Evolutionary conservation across 2,888 invertebrate genomes (phyloP).

Genomic region (Cryptus armator): DNA sequence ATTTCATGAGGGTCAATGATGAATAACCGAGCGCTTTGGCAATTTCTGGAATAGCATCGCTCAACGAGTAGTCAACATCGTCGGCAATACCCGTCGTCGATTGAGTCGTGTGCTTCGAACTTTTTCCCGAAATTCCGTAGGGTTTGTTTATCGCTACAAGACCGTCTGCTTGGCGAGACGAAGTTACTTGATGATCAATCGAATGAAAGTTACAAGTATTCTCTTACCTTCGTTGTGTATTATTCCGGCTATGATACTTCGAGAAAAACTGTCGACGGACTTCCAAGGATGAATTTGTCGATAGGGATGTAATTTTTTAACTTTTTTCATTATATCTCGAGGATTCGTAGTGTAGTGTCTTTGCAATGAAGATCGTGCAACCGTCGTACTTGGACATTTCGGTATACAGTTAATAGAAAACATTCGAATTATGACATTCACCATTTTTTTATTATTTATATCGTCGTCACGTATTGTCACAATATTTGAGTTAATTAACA

Average conservation of each 20-base stretch:
- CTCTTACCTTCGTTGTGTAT: constrained; percentile 73
- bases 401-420: constrained; percentile 24
- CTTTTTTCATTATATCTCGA: constrained; percentile 21
- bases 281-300: constrained; percentile 78
- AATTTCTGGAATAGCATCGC: constrained; percentile 72
- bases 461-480: neutral
- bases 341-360: constrained; percentile 30
- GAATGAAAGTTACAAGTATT: neutral
- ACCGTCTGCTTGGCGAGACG: constrained; percentile 73
- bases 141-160: constrained; percentile 81
- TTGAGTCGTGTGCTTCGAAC: neutral
- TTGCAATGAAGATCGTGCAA: constrained; percentile 27
- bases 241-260: constrained; percentile 67
- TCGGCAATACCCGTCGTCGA: constrained; percentile 59
- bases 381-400: neutral
- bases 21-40: constrained; percentile 70
- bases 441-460: neutral
- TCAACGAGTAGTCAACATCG: constrained; percentile 70
- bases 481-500: neutral
- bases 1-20: constrained; percentile 64
- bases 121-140: constrained; percentile 78
- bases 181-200: neutral
- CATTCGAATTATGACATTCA: constrained; percentile 16
- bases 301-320: constrained; percentile 73
- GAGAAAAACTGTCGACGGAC: constrained; percentile 66